Evolutionary conservation across 2,888 invertebrate species (phyloP), one percentile per base, ranked within the genome.

Genomic region (Leptodirus hochenwartii): DNA sequence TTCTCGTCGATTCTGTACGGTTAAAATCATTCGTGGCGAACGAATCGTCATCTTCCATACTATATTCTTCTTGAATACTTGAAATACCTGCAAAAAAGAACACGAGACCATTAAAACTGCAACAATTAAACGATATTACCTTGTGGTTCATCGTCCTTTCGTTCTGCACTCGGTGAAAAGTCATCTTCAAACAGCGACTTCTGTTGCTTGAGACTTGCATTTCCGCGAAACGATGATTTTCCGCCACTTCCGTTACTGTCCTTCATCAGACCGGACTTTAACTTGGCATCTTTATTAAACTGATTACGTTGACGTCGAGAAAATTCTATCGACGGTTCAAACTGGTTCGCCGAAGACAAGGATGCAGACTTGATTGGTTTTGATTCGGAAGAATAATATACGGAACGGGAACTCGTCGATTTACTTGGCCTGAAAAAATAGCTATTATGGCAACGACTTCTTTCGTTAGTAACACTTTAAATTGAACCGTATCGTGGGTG

Each of bases 161-260:
- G 20, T 8, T 27, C 11, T 9, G 15, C 4, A 14, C 15, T n/a
- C 3, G 58, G 58, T 1, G 58, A 63, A 33, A 69, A 63, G 39
- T 71, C 70, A 43, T 70, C 69, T 39, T 70, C 65, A 40, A 64
- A 64, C 9, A 53, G 45, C 5, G 53, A 53, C 28, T 50, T 50
- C 14, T 51, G 43, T 33, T 40, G n/a, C n/a, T n/a, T n/a, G n/a
- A n/a, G 27, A 27, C 23, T 41, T 44, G 31, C 41, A 45, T n/a
- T n/a, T n/a, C n/a, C n/a, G n/a, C n/a, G n/a, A n/a, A n/a, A n/a
- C n/a, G n/a, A n/a, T n/a, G n/a, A n/a, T n/a, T n/a, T n/a, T n/a
- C 28, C 22, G 9, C 29, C 9, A 15, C 26, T 30, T n/a, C 31
- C 16, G 22, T 34, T 32, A 9, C 22, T 17, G 10, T 29, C 28